Percentiles rank a stretch among this genome's conserved stretches.
These are phyloP conservation scores for Petrolisthes cinctipes DNA, from an alignment of 2,888 invertebrate species.

Conservation along the genomic window DNA sequence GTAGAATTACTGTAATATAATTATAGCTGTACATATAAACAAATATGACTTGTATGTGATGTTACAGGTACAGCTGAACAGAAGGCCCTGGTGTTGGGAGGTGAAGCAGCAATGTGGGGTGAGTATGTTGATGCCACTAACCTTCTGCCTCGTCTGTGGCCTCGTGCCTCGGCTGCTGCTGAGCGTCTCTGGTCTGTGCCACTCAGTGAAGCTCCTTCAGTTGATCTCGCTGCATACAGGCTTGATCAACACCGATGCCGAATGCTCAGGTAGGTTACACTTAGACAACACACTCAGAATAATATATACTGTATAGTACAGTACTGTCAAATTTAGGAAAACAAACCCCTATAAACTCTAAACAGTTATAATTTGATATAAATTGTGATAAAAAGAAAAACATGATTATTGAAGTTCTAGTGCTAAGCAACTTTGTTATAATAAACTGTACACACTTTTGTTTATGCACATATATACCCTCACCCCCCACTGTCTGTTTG, in stretches of 20 bases:
- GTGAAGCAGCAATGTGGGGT: constrained; percentile 94
- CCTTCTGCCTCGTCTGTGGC: constrained; percentile 79
- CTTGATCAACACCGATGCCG: constrained; percentile 58
- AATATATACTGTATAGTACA: not conserved
- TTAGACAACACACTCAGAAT: not conserved
- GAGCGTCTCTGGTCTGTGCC: constrained; percentile 83
- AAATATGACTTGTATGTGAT: too few species aligned
- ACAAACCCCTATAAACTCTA: not conserved
- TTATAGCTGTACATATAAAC: too few species aligned
- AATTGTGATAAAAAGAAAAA: too few species aligned
- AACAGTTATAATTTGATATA: too few species aligned
- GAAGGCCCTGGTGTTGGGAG: constrained; percentile 82
- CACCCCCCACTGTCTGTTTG: not conserved
- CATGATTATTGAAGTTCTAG: too few species aligned
- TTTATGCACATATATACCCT: not conserved
- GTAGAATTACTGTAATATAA: too few species aligned
- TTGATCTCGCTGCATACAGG: constrained; percentile 46
- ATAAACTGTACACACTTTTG: not conserved
- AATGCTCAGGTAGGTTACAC: constrained; percentile 40
- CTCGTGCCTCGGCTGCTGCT: constrained; percentile 86
- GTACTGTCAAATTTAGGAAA: not conserved
- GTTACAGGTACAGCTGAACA: constrained; percentile 71
- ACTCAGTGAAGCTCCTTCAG: constrained; percentile 47
- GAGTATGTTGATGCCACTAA: constrained; percentile 83
- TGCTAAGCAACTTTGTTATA: too few species aligned